phyloP scores from a whole-genome alignment of 2,888 invertebrate species.

The Ennomos erosarius region DNA sequence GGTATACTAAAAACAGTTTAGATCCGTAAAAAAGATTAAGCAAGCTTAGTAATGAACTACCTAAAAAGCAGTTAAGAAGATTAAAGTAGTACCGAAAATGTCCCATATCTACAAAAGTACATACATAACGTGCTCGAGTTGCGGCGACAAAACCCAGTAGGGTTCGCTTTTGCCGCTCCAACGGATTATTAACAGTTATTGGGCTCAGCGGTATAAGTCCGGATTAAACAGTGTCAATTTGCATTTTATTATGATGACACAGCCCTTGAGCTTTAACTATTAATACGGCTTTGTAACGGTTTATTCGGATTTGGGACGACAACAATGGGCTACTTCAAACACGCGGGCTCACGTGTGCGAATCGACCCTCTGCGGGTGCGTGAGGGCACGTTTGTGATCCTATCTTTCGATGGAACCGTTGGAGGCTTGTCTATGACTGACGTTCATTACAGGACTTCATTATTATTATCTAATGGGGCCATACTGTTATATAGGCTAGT shows the following conservation, averaged over 20 bases:
- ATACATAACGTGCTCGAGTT: constrained; percentile 2
- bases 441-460: too few relatives aligned
- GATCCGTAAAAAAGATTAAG: not conserved
- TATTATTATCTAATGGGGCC: too few relatives aligned
- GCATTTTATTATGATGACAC: constrained; percentile 79
- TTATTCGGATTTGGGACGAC: constrained; percentile 53
- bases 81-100: constrained; percentile 8
- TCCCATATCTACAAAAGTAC: constrained; percentile 16
- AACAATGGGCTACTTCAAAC: constrained; percentile 41
- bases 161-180: constrained; percentile 47
- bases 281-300: constrained; percentile 68
- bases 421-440: too few relatives aligned
- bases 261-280: constrained; percentile 71
- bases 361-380: not conserved
- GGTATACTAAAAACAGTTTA: not conserved
- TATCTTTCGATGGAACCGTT: too few relatives aligned
- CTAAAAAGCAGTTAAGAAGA: constrained; percentile 5
- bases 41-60: not conserved
- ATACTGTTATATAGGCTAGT: too few relatives aligned
- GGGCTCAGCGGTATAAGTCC: constrained; percentile 72
- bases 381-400: too few relatives aligned
- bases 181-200: constrained; percentile 78
- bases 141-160: constrained; percentile 34
- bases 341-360: constrained; percentile 20
- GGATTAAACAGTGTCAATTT: constrained; percentile 81